Conservation (phyloP, 2,888 invertebrate species). For the Lumbricus terrestris region DNA sequence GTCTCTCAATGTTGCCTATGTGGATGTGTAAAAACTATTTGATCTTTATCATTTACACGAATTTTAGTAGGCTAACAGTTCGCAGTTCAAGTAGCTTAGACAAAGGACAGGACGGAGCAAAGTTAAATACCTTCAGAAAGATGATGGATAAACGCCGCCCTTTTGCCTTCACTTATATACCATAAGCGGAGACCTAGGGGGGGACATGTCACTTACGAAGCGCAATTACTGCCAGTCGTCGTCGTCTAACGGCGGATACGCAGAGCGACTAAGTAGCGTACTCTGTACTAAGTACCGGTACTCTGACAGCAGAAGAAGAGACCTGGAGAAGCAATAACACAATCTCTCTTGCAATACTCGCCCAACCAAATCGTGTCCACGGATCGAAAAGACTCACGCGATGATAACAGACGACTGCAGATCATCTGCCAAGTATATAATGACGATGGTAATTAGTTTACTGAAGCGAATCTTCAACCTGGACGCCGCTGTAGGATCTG, state of each 20-base stretch:
- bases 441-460: neutral
- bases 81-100: neutral
- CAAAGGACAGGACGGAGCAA: neutral
- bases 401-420: neutral
- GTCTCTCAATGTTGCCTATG: too few species aligned
- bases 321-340: neutral
- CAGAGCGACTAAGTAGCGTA: neutral
- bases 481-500: neutral
- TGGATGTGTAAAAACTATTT: neutral
- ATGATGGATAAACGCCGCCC: neutral
- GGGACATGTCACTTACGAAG: neutral
- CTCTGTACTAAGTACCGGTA: too few species aligned
- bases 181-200: too few species aligned
- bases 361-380: neutral
- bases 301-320: neutral
- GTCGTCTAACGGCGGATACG: neutral
- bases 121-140: neutral
- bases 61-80: neutral
- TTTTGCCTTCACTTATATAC: neutral
- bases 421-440: neutral
- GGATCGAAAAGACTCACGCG: too few species aligned
- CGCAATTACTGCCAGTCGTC: too few species aligned
- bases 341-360: neutral
- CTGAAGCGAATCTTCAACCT: neutral
- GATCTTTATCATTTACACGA: neutral